Conservation (phyloP, 2,797 vertebrate genomes). For the Odontamblyopus rebecca region DNA sequence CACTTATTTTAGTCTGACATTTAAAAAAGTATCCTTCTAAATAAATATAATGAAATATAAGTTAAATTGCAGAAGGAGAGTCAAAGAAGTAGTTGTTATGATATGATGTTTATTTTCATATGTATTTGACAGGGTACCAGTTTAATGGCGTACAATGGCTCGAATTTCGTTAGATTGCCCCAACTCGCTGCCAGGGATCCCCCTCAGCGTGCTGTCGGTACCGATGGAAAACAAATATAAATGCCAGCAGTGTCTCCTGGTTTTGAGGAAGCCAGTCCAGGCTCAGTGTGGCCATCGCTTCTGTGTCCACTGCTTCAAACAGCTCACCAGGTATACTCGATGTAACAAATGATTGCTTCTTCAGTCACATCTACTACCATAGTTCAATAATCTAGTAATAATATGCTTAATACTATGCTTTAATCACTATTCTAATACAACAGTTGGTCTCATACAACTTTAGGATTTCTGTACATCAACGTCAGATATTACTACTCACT, state of each 20-base stretch:
- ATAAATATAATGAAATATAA: neutral
- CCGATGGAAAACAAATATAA: constrained; percentile 94
- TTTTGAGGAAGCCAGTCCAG: constrained; percentile 90
- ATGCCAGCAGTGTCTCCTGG: constrained; percentile 90
- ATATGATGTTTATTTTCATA: neutral
- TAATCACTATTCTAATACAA: neutral
- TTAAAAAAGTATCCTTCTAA: neutral
- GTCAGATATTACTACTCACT: neutral
- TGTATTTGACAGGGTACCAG: constrained; percentile 30
- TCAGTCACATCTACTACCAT: no score
- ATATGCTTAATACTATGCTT: neutral
- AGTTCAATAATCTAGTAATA: neutral
- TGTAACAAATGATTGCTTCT: neutral
- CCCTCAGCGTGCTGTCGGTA: constrained; percentile 87
- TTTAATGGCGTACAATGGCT: constrained; percentile 82
- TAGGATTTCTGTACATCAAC: neutral
- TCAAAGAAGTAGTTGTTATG: neutral
- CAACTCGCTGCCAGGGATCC: constrained; percentile 87
- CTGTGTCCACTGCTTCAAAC: constrained; percentile 89
- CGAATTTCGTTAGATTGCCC: constrained; percentile 80
- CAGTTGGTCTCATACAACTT: no score
- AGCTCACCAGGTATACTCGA: constrained; percentile 87
- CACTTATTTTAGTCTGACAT: no score
- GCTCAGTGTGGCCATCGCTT: constrained; percentile 96
- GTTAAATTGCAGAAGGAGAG: neutral